Conservation (phyloP, 2,797 vertebrate genomes). For the Cetoscarus ocellatus region DNA sequence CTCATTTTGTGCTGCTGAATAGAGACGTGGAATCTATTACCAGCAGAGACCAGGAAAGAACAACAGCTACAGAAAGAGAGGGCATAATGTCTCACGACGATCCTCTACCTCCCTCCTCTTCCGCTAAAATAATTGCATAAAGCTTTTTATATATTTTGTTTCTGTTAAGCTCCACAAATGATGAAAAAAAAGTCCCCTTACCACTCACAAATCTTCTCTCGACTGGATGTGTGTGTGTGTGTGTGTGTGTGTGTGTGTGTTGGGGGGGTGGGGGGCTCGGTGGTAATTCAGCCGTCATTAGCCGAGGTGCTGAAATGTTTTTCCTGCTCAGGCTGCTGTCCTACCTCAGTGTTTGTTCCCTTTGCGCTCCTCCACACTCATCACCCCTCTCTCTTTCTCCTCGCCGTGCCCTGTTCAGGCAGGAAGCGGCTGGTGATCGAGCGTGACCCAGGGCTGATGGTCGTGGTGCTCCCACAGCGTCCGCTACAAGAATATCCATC, state of each 20-base stretch:
- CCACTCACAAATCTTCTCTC: slow-evolving; percentile 24
- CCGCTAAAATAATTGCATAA: slow-evolving; percentile 47
- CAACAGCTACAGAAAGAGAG: slow-evolving; percentile 57
- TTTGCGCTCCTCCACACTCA: slow-evolving; percentile 64
- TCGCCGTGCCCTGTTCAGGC: slow-evolving; percentile 44
- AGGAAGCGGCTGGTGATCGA: slow-evolving; percentile 65
- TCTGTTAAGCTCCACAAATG: slow-evolving; percentile 28
- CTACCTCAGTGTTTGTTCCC: slow-evolving; percentile 71
- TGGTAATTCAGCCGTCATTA: slow-evolving; percentile 77
- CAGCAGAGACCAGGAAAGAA: slow-evolving; percentile 55
- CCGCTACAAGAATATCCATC: slow-evolving; percentile 17
- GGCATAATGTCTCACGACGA: slow-evolving; percentile 59
- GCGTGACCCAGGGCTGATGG: slow-evolving; percentile 46
- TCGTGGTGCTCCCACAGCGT: slow-evolving; percentile 23
- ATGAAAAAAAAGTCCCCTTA: slow-evolving; percentile 20
- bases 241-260: not conserved
- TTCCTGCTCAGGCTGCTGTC: slow-evolving; percentile 72
- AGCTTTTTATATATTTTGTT: slow-evolving; percentile 32
- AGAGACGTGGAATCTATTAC: slow-evolving; percentile 69
- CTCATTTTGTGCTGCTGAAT: slow-evolving; percentile 75
- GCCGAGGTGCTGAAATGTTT: slow-evolving; percentile 77
- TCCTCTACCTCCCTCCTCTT: slow-evolving; percentile 7
- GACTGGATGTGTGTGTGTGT: slow-evolving; percentile 4
- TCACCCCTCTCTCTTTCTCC: slow-evolving; percentile 48
- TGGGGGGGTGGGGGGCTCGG: not conserved